A percentile compares a stretch with the other conserved stretches of the same genome.
Conservation (phyloP, 2,888 invertebrate genomes). For the Latrodectus hesperus region DNA sequence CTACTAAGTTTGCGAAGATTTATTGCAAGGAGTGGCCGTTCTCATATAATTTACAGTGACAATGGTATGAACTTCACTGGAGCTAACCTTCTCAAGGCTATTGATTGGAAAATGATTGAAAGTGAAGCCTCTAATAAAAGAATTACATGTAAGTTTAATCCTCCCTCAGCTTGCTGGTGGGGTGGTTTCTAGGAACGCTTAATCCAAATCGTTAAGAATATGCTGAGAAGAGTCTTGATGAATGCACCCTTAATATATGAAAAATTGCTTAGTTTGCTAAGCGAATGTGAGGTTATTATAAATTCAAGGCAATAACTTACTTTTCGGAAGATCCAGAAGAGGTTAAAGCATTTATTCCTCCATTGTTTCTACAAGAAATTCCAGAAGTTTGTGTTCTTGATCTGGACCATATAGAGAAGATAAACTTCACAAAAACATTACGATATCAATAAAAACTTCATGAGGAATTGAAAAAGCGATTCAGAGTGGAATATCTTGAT, state of each 20-base stretch:
- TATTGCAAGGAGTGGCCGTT: background rate
- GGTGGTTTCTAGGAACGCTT: no score
- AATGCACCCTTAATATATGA: background rate
- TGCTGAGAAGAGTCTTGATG: background rate
- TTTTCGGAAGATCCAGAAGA: no score
- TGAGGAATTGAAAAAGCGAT: background rate
- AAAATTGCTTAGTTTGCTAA: background rate
- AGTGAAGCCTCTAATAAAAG: no score
- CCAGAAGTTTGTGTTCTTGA: background rate
- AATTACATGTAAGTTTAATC: no score
- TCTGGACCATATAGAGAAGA: constrained; percentile 5
- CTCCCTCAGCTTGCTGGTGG: no score
- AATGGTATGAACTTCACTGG: no score
- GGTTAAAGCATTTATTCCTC: background rate
- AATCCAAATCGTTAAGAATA: no score
- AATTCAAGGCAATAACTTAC: no score
- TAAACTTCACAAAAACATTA: background rate
- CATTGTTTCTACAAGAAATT: background rate
- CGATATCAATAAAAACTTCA: background rate
- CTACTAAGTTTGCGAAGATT: background rate
- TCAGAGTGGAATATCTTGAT: background rate
- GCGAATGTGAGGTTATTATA: background rate
- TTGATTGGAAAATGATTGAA: no score
- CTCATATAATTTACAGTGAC: background rate
- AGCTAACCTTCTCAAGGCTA: background rate